Conservation (phyloP, 2,113 vertebrate genomes). For the human (Homo sapiens) region GRCh38 chr6:69184501-69185000, state of each 20-base stretch:
- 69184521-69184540: neutral
- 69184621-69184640: neutral
- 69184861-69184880: slow-evolving; percentile 9
- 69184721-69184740: neutral
- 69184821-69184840: neutral
- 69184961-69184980: neutral
- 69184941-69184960: neutral
- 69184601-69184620: neutral
- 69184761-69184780: neutral
- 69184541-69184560: neutral
- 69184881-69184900: slow-evolving; percentile 13
- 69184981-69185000: neutral
- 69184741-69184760: neutral
- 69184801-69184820: neutral
- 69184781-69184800: neutral
- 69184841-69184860: neutral
- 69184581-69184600: neutral
- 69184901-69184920: neutral
- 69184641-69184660: neutral
- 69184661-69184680: neutral
- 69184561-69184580: neutral
- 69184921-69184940: neutral
- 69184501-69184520: neutral
- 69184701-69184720: neutral
- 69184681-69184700: neutral